phyloP scores from a whole-genome alignment of 1,140 invertebrate species.

The Lerema accius region DNA sequence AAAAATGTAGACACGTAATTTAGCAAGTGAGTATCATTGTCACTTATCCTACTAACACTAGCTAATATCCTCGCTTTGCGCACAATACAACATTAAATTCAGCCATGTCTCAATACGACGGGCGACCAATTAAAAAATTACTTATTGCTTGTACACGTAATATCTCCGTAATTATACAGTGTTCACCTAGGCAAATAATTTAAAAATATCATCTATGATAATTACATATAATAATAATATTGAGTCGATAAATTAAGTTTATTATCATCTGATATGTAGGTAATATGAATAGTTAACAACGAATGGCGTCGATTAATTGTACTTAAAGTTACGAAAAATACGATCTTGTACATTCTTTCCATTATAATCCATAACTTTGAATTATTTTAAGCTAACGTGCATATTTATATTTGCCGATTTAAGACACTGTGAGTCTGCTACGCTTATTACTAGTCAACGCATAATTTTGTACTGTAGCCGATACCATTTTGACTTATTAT shows the following conservation, averaged over 20 bases:
- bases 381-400: not conserved
- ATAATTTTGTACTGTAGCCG: conserved; percentile 1
- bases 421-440: conserved; percentile 2
- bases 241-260: conserved; percentile 57
- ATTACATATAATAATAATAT: conserved; percentile 37
- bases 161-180: conserved; percentile 58
- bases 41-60: too few relatives aligned
- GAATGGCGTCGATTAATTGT: conserved; percentile 1
- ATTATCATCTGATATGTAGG: conserved; percentile 80
- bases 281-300: conserved; percentile 42
- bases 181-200: conserved; percentile 76
- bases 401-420: not conserved
- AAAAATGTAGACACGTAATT: too few relatives aligned
- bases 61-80: conserved; percentile 59
- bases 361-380: conserved; percentile 1
- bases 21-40: too few relatives aligned
- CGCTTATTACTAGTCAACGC: not conserved
- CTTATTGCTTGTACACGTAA: conserved; percentile 82
- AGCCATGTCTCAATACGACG: conserved; percentile 63
- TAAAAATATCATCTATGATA: conserved; percentile 58
- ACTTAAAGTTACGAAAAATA: conserved; percentile 21
- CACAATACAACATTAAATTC: conserved; percentile 77
- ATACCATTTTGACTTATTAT: not conserved
- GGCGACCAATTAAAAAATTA: conserved; percentile 70
- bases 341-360: conserved; percentile 10